phyloP scores from a whole-genome alignment of 2,888 invertebrate genomes.

The Alcis repandata region DNA sequence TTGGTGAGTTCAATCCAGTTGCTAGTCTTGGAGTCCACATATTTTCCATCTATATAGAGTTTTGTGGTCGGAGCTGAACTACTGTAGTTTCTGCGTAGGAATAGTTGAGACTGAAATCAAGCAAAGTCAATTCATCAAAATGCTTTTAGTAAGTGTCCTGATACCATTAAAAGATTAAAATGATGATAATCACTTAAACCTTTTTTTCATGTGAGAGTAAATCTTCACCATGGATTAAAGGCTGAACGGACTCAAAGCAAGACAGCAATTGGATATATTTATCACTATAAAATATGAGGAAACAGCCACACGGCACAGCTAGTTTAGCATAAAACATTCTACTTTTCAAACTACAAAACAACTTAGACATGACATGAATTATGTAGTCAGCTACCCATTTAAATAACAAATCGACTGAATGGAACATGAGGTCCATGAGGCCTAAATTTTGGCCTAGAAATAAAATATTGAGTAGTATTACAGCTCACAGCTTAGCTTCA shows the following conservation, averaged over 20 bases:
- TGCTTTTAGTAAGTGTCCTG: too few relatives aligned
- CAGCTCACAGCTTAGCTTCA: too few relatives aligned
- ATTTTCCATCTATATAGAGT: conserved; percentile 97
- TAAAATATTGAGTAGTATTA: background rate
- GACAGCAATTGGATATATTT: too few relatives aligned
- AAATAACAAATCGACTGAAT: background rate
- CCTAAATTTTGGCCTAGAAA: background rate
- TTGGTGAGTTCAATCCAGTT: conserved; percentile 98
- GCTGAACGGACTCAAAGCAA: too few relatives aligned
- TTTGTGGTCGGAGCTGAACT: conserved; percentile 92
- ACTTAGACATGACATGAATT: too few relatives aligned
- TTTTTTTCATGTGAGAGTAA: too few relatives aligned
- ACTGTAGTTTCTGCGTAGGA: conserved; percentile 81
- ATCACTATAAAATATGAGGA: too few relatives aligned
- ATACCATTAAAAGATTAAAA: too few relatives aligned
- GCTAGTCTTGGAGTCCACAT: conserved; percentile 95
- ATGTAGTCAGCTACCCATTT: background rate
- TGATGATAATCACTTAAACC: too few relatives aligned
- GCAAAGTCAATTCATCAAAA: background rate
- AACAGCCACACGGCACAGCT: too few relatives aligned
- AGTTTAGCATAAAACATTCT: background rate
- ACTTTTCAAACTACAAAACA: too few relatives aligned
- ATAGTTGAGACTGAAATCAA: conserved; percentile 64
- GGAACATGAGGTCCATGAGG: background rate
- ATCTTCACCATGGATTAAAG: too few relatives aligned